A percentile compares a stretch with the other conserved stretches of the same genome.
Evolutionary conservation across 2,113 vertebrate genomes (phyloP).

Genomic region (Rattus rattus): DNA sequence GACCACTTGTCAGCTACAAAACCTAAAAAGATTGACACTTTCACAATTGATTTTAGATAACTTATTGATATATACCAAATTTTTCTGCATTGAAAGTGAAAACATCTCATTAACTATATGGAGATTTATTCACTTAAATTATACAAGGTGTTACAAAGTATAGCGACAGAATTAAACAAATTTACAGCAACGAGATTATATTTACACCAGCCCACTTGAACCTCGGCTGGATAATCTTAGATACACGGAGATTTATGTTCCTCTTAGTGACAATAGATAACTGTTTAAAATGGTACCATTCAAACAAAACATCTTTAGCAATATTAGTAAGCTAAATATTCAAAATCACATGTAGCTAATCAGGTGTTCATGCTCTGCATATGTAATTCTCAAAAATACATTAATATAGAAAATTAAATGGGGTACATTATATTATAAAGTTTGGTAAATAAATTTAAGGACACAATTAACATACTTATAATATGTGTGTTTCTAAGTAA

Average conservation of each 20-base stretch:
- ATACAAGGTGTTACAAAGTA: not conserved
- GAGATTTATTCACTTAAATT: not conserved
- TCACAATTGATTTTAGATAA: no score
- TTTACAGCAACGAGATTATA: not conserved
- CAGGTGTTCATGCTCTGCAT: not conserved
- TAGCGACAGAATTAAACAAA: not conserved
- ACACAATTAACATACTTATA: not conserved
- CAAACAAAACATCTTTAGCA: not conserved
- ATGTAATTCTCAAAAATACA: not conserved
- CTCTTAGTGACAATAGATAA: not conserved
- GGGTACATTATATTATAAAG: not conserved
- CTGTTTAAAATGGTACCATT: not conserved
- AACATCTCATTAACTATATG: not conserved
- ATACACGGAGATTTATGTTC: slow-evolving; percentile 33
- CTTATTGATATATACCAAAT: no score
- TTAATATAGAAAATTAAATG: not conserved
- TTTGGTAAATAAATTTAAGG: not conserved
- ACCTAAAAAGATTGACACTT: no score
- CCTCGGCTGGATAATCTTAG: not conserved
- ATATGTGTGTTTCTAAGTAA: not conserved
- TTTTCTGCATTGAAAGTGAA: no score
- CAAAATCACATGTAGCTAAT: slow-evolving; percentile 9
- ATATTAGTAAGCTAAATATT: slow-evolving; percentile 3
- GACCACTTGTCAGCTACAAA: no score
- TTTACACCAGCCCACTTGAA: not conserved